Evolutionary conservation across 2,113 vertebrate genomes (phyloP), one percentile per base, ranked within the genome.

Genomic region (Tautogolabrus adspersus): DNA sequence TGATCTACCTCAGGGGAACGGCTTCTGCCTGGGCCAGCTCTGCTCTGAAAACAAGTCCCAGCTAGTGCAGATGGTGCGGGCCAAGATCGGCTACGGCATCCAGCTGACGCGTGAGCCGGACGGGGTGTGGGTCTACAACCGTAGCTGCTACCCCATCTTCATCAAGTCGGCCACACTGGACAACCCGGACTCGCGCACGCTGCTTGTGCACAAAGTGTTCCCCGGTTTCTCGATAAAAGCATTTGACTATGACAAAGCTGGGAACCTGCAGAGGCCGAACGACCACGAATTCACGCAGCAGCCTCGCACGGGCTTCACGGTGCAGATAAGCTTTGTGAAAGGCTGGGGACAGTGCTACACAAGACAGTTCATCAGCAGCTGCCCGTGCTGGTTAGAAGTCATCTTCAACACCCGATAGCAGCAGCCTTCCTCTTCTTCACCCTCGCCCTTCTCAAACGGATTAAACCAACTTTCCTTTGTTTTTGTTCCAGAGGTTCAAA

Each of bases 91-190:
- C 91, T 98, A 97, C 0, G 98, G 98, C 88, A 97, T 99, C 95
- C 97, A 98, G 95, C 96, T 99, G 85, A 98, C 96, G 58, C 95
- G 96, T 82, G 98, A 99, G 90, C 93, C 95, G 66, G 97, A 99
- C 38, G 98, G 98, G 16, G 97, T 99, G 90, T 99, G 98, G 98
- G 96, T 98, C 83, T 99, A 99, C 92, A 99, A 99, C 95, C 97
- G 98, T 91, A 99, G 98, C 96, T 97, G 96, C 89, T 99, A 99
- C 93, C 97, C 98, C 81, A 97, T 99, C 93, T 99, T 99, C 94
- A 97, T 99, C 92, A 99, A 99, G 96, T 99, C 98, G 59, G 96
- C 97, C 96, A 99, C 98, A 97, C 97, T 99, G 97, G 98, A 99
- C 96, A 98, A 99, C 95, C 97, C 97, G 26, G 96, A 98, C 92